Evolutionary conservation across 2,113 vertebrate genomes (phyloP).

Genomic region (Hemicordylus capensis): DNA sequence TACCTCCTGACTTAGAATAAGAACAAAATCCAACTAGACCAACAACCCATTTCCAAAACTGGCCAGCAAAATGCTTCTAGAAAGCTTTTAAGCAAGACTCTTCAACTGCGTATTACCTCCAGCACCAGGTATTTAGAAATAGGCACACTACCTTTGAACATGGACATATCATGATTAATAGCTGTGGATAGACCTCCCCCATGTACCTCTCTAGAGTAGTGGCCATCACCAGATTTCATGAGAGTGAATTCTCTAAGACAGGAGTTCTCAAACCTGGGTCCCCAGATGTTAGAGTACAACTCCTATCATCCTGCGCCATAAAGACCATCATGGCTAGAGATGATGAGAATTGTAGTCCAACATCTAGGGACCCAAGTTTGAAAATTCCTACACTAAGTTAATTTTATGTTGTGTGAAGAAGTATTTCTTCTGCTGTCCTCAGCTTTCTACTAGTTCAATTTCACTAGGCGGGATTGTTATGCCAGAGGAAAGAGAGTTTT

Average conservation of each 20-base stretch:
- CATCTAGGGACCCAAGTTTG: too few species aligned
- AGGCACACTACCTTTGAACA: background rate
- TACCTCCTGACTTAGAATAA: background rate
- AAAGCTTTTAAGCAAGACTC: background rate
- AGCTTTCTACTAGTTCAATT: background rate
- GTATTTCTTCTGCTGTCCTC: background rate
- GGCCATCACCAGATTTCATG: background rate
- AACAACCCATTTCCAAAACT: background rate
- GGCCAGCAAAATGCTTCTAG: background rate
- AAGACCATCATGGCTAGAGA: too few species aligned
- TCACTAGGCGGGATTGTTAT: background rate
- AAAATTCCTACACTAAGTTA: too few species aligned
- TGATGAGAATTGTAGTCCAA: too few species aligned
- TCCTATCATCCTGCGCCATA: too few species aligned
- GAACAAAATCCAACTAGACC: background rate
- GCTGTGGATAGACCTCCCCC: too few species aligned
- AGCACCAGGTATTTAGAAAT: background rate
- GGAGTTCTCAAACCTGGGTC: too few species aligned
- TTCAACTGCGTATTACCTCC: too few species aligned
- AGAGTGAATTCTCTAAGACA: too few species aligned
- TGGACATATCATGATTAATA: too few species aligned
- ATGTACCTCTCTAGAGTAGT: background rate
- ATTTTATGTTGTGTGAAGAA: background rate
- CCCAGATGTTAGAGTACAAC: too few species aligned
- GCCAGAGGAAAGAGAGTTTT: too few species aligned